Base-by-base conservation (phyloP, 2,113 vertebrate genomes). In the Cinclus cinclus region DNA sequence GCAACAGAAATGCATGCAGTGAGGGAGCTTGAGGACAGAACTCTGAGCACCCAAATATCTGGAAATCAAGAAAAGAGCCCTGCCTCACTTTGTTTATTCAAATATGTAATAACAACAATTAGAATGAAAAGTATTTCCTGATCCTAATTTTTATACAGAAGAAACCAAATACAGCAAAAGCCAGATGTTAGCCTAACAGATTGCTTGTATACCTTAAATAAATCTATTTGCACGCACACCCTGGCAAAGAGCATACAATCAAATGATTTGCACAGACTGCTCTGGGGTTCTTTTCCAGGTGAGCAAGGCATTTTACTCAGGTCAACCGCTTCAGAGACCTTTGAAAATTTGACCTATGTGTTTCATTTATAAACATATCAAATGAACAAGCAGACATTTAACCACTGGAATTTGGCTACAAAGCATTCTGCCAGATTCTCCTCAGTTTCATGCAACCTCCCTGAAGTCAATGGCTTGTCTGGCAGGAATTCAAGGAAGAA, bases 341-440 rank as follows among this genome's bases (percentile, higher is more conserved):
- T 75, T 94, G 79, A 96, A 93, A 93, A 88, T 83, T 44, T 94
- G 90, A 93, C 85, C 93, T 95, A 79, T 47, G 56, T 67, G 90
- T 83, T 94, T 94, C 87, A 77, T 86, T 93, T 97, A 96, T 94
- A 96, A 96, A 96, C 85, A 83, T 93, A 94, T 88, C 90, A 90
- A 94, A 92, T 88, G 92, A 96, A 86, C 63, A 86, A 88, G 94
- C 71, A 88, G 92, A 92, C 85, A 88, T 96, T 97, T 95, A 95
- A 96, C 90, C 93, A 83, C 95, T 83, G 90, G 90, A 86, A 97
- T 94, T 86, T 95, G 90, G 82, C 90, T 95, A 94, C 92, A 94
- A 90, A 97, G 50, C 87, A 86, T 80, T 88, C 91, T 93, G 87
- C 85, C 94, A 92, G 91, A 90, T 59, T 81, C 60, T 88, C 75